These are phyloP conservation scores for Dreissena polymorpha DNA, from an alignment of 1,140 invertebrate genomes.

Conservation along the genomic window DNA sequence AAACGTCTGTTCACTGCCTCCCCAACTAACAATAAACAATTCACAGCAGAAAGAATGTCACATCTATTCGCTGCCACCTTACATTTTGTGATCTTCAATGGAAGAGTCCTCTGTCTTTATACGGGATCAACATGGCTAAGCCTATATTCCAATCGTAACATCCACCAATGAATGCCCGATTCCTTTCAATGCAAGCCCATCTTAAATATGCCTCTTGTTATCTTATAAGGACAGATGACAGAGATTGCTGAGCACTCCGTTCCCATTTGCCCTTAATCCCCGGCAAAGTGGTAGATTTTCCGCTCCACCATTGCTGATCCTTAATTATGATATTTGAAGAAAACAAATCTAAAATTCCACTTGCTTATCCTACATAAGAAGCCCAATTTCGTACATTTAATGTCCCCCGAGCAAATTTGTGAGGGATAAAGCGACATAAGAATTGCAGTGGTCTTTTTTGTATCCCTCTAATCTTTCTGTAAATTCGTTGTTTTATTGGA, in stretches of 20 bases:
- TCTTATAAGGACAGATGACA: slow-evolving; percentile 50
- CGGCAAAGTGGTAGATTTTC: slow-evolving; percentile 53
- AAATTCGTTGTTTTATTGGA: slow-evolving; percentile 42
- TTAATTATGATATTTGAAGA: slow-evolving; percentile 58
- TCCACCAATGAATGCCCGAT: not conserved
- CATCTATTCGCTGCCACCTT: too few relatives aligned
- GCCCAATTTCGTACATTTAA: slow-evolving; percentile 54
- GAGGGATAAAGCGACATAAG: slow-evolving; percentile 31
- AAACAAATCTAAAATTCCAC: slow-evolving; percentile 57
- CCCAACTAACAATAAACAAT: too few relatives aligned
- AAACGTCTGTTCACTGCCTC: too few relatives aligned
- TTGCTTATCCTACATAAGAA: slow-evolving; percentile 48
- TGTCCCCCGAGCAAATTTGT: slow-evolving; percentile 26
- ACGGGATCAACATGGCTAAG: too few relatives aligned
- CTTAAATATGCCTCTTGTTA: slow-evolving; percentile 48
- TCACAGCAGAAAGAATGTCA: too few relatives aligned
- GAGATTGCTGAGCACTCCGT: slow-evolving; percentile 25
- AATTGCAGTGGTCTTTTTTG: slow-evolving; percentile 19
- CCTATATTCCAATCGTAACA: too few relatives aligned
- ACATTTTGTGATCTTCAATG: too few relatives aligned
- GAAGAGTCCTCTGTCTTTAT: too few relatives aligned
- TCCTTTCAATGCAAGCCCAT: slow-evolving; percentile 1
- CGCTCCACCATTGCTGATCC: slow-evolving; percentile 37
- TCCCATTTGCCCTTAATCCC: slow-evolving; percentile 52
- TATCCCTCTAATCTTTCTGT: slow-evolving; percentile 30